Evolutionary conservation across 2,888 invertebrate genomes (phyloP).

Genomic region (Xylophagus ater): DNA sequence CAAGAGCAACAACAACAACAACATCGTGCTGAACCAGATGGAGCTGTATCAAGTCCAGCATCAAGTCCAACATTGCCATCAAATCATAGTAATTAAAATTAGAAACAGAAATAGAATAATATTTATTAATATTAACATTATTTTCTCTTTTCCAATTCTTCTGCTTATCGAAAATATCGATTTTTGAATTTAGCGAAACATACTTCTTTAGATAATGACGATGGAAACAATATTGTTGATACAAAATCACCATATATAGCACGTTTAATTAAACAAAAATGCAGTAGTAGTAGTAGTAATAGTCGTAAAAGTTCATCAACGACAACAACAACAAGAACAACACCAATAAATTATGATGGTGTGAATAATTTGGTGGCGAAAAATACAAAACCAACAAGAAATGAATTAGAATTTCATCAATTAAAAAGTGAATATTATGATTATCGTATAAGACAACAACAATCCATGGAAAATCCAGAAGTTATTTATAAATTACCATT

Average conservation of each 20-base stretch:
- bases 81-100: not conserved
- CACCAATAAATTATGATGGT: no score
- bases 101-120: no score
- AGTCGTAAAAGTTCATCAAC: not conserved
- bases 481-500: constrained; percentile 13
- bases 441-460: constrained; percentile 10
- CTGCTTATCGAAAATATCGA: no score
- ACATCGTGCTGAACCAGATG: constrained; percentile 60
- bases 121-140: no score
- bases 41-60: constrained; percentile 50
- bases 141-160: no score
- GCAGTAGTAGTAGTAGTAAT: constrained; percentile 5
- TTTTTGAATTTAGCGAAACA: no score
- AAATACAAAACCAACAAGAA: constrained; percentile 2
- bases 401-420: constrained; percentile 15
- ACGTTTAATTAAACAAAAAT: constrained; percentile 11
- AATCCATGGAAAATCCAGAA: constrained; percentile 9
- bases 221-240: constrained; percentile 5
- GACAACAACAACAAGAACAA: constrained; percentile 1
- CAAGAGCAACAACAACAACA: constrained; percentile 29
- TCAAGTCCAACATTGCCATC: constrained; percentile 38
- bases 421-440: constrained; percentile 16
- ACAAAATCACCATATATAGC: constrained; percentile 16
- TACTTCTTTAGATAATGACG: no score
- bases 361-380: not conserved